These are phyloP conservation scores for Bagarius yarrelli DNA, from an alignment of 2,113 vertebrate species.

Conservation along the genomic window DNA sequence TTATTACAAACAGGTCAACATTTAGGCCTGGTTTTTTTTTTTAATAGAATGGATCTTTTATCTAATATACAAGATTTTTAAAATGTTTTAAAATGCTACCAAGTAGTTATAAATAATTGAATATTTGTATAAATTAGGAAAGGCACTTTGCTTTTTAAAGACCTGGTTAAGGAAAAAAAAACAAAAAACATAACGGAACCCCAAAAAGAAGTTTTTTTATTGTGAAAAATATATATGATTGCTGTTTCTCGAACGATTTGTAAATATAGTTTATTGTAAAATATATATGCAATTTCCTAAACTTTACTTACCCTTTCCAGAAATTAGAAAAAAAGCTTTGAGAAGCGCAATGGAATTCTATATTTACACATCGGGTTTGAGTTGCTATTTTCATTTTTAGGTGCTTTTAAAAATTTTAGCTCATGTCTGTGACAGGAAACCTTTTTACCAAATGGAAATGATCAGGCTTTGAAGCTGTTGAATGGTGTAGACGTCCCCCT, in stretches of 20 bases:
- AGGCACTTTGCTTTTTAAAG: slow-evolving; percentile 43
- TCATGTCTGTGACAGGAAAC: slow-evolving; percentile 24
- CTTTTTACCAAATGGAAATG: slow-evolving; percentile 28
- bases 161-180: neutral
- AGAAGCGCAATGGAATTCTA: slow-evolving; percentile 41
- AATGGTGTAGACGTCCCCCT: slow-evolving; percentile 28
- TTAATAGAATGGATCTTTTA: slow-evolving; percentile 16
- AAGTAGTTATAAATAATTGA: slow-evolving; percentile 10
- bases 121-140: slow-evolving; percentile 31
- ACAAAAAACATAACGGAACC: neutral
- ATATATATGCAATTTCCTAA: slow-evolving; percentile 55
- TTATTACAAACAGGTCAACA: neutral
- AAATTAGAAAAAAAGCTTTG: slow-evolving; percentile 19
- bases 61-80: neutral
- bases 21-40: neutral
- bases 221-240: slow-evolving; percentile 24
- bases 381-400: neutral
- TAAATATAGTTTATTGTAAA: slow-evolving; percentile 43
- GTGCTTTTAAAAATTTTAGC: neutral
- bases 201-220: neutral
- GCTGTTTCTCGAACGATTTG: slow-evolving; percentile 25
- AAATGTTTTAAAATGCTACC: slow-evolving; percentile 12
- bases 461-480: slow-evolving; percentile 30
- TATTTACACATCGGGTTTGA: slow-evolving; percentile 28
- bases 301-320: slow-evolving; percentile 2